phyloP scores from a whole-genome alignment of 2,113 vertebrate species.

The Dasyornis broadbenti region DNA sequence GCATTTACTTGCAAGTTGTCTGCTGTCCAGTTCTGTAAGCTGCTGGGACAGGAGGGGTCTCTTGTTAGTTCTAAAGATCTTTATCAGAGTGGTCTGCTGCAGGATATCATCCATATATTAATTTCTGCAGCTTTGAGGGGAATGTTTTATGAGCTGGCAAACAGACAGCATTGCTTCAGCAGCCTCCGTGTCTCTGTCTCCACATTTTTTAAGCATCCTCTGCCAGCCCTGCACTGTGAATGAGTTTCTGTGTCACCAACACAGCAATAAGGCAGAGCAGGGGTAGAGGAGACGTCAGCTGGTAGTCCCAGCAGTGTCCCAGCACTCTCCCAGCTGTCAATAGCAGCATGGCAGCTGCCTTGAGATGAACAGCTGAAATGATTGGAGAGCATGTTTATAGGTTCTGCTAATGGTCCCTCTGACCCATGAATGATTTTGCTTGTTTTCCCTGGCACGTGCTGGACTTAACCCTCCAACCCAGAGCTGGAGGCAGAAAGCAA shows the following conservation, averaged over 20 bases:
- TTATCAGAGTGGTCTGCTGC: not conserved
- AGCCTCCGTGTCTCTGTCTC: not conserved
- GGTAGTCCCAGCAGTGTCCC: constrained; percentile 35
- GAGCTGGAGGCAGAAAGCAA: constrained; percentile 2
- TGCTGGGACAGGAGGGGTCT: not conserved
- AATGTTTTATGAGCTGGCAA: constrained; percentile 7
- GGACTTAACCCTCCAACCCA: not conserved
- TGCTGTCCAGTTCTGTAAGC: not conserved
- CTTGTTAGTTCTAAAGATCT: not conserved
- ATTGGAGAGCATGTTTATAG: not conserved
- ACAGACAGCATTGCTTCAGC: not conserved
- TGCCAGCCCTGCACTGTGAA: not conserved
- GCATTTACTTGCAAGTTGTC: not conserved
- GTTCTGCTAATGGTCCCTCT: not conserved
- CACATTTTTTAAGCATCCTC: not conserved
- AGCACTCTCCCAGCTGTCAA: constrained; percentile 52
- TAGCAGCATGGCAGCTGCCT: not conserved
- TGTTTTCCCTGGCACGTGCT: not conserved
- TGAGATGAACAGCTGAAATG: constrained; percentile 60
- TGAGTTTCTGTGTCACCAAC: constrained; percentile 6
- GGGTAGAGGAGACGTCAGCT: not conserved
- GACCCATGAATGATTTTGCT: constrained; percentile 60
- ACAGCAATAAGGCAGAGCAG: not conserved
- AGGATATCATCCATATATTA: not conserved
- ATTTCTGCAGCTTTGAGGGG: not conserved